phyloP scores from a whole-genome alignment of 2,797 vertebrate species.

The Peromyscus attwateri region DNA sequence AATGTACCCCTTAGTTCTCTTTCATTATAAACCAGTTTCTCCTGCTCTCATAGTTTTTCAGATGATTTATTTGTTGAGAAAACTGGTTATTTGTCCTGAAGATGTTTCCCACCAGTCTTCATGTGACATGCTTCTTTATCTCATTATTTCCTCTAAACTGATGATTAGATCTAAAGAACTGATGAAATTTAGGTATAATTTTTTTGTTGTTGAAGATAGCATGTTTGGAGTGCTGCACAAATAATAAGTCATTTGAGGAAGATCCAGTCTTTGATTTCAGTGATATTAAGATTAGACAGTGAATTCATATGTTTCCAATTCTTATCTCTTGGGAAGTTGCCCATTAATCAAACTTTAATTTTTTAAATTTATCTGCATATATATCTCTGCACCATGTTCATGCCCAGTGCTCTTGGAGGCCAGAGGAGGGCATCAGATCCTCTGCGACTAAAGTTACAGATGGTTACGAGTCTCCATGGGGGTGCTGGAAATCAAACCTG shows the following conservation, averaged over 20 bases:
- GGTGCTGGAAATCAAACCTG: neutral
- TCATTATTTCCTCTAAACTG: neutral
- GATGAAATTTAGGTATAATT: neutral
- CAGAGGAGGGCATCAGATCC: neutral
- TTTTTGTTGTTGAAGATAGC: neutral
- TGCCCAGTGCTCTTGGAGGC: neutral
- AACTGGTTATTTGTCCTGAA: neutral
- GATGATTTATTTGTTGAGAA: slow-evolving; percentile 50
- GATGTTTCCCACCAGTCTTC: neutral
- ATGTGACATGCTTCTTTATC: neutral
- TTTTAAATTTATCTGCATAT: neutral
- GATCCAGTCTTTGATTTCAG: neutral
- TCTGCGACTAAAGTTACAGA: neutral
- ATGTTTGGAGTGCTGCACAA: neutral
- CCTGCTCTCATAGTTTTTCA: neutral
- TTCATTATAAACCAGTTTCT: neutral
- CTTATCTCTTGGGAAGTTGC: neutral
- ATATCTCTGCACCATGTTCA: neutral
- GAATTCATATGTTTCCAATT: neutral
- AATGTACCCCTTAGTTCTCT: neutral
- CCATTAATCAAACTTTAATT: neutral
- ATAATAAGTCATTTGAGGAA: neutral
- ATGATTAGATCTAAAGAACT: slow-evolving; percentile 34
- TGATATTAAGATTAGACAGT: neutral
- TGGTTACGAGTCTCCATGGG: neutral